Percentiles rank a stretch among this genome's conserved stretches.
These are phyloP conservation scores for Hypomesus transpacificus DNA, from an alignment of 2,113 vertebrate genomes.

Conservation along the genomic window DNA sequence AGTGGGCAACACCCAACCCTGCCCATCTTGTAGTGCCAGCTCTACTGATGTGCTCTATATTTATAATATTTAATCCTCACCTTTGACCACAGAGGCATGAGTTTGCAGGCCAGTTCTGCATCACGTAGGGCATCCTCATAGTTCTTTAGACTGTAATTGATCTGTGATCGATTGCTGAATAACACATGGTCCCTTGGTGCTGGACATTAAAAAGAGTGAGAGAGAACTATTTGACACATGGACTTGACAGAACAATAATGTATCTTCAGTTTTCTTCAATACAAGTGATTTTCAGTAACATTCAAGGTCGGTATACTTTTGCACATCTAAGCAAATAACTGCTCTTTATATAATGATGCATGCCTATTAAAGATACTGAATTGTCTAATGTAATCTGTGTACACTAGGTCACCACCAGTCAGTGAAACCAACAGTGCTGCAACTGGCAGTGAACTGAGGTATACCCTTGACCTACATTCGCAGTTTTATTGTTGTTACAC, in stretches of 20 bases:
- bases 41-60: too few species aligned
- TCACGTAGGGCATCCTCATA: constrained; percentile 79
- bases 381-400: not conserved
- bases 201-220: constrained; percentile 45
- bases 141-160: constrained; percentile 83
- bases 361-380: too few species aligned
- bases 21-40: too few species aligned
- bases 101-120: constrained; percentile 81
- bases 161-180: constrained; percentile 88
- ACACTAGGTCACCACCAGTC: not conserved
- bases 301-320: not conserved
- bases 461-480: constrained; percentile 63
- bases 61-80: constrained; percentile 59
- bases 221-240: too few species aligned
- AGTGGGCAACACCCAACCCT: too few species aligned
- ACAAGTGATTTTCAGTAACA: not conserved
- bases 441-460: constrained; percentile 44
- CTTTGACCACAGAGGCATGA: constrained; percentile 86
- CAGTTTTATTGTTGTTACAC: constrained; percentile 55
- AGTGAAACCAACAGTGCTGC: not conserved
- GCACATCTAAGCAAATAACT: not conserved
- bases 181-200: constrained; percentile 86
- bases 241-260: not conserved
- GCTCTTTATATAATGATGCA: too few species aligned
- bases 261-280: too few species aligned